Percentiles rank a stretch among this genome's conserved stretches.
These are phyloP conservation scores for Catalaphyllia jardinei DNA, from an alignment of 64 coral and sea anemone species.

Conservation along the genomic window DNA sequence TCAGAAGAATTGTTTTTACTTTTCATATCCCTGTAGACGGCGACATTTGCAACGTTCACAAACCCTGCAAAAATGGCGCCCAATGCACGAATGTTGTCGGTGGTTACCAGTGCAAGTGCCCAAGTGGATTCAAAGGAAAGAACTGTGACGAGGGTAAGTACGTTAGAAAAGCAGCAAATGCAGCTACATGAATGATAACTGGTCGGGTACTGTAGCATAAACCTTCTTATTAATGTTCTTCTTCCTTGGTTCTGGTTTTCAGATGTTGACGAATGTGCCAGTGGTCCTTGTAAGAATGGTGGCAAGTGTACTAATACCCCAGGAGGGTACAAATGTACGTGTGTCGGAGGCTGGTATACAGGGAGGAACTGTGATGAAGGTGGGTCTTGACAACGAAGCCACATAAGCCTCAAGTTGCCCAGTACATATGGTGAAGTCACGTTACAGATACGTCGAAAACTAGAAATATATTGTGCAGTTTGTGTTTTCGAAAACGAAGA, in stretches of 20 bases:
- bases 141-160: slow-evolving; percentile 47
- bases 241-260: neutral
- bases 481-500: no score
- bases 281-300: slow-evolving; percentile 43
- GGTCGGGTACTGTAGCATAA: no score
- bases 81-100: slow-evolving; percentile 25
- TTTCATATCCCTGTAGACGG: neutral
- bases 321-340: slow-evolving; percentile 36
- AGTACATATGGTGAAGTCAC: no score
- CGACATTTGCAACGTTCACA: slow-evolving; percentile 38
- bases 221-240: neutral
- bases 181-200: no score
- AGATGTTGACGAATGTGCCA: slow-evolving; percentile 54
- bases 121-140: slow-evolving; percentile 42
- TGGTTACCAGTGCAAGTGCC: slow-evolving; percentile 35
- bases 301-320: slow-evolving; percentile 22
- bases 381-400: neutral
- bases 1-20: neutral
- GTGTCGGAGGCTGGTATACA: slow-evolving; percentile 38
- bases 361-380: slow-evolving; percentile 61
- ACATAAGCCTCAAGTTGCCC: no score
- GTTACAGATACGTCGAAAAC: no score
- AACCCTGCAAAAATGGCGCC: slow-evolving; percentile 55
- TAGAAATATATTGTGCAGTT: no score
- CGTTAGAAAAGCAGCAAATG: no score